Base-by-base conservation (phyloP, 2,888 invertebrate species). In the Perizoma affinitatum region DNA sequence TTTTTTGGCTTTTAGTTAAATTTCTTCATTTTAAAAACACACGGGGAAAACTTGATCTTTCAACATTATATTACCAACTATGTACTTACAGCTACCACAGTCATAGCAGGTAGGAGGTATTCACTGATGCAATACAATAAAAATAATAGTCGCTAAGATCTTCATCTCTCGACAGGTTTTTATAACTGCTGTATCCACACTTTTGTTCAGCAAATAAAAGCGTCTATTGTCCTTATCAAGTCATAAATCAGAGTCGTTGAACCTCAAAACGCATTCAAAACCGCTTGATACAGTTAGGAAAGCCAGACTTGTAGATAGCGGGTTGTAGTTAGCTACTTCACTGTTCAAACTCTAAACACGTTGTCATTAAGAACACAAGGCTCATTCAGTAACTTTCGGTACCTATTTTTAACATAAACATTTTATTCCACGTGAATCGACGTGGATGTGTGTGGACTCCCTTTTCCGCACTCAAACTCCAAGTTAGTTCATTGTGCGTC, bases 41-140 rank as follows among this genome's bases (percentile, higher is more conserved):
- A 22, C 3, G 22, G 7, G 1, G 44, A 44, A 22, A 22, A 22
- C 22, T 44, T 22, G 5, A 5, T 9, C 9, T 9, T 22, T 44
- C 7, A 6, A 7, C 7, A 22, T 44, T 44, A 22, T 44, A 44
- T 44, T 5, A 44, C 44, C 44, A 44, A 44, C 11, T 22, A 44
- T 22, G 22, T 22, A 22, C 22, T 3, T 22, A 22, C 22, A 22
- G 22, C 44, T 10, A 7, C 6, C 7, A 42, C n/a, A 42, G n/a
- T 4, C n/a, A n/a, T 42, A 56, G 56, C 58, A 63, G 45, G 58
- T 56, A 59, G 59, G 59, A 59, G 59, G 59, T 63, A 53, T 59
- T 59, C 46, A 40, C 53, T 49, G 60, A 41, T 46, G 34, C 46
- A 35, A 34, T 5, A 6, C 5, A 34, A 46, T 35, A 46, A 46